These are phyloP conservation scores for Microhierax caerulescens DNA, from an alignment of 2,797 vertebrate genomes.

Conservation along the genomic window DNA sequence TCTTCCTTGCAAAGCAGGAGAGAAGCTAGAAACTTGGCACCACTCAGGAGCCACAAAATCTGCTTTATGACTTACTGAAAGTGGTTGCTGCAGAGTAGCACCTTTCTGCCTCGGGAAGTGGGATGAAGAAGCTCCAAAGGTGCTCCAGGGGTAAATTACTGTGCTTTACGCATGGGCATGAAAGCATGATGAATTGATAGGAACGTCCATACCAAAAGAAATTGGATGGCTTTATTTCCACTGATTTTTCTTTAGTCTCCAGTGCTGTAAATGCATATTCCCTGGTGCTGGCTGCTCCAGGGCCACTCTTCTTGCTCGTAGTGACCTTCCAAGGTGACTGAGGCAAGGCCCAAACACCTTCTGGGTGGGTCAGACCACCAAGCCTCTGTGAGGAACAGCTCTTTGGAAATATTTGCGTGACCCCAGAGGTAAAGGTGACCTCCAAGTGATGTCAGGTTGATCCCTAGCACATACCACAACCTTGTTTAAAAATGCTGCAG, in stretches of 20 bases:
- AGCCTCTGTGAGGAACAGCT: neutral
- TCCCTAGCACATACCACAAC: accelerated
- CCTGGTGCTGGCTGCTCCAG: neutral
- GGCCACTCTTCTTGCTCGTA: neutral
- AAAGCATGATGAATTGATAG: neutral
- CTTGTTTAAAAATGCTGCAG: neutral
- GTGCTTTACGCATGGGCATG: neutral
- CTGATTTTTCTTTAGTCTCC: neutral
- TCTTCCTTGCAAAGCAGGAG: neutral
- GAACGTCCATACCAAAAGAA: neutral
- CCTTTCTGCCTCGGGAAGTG: neutral
- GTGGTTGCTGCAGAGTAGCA: neutral
- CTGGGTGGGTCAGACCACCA: neutral
- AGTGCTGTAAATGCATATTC: neutral
- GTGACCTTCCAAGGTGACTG: neutral
- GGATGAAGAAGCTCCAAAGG: neutral
- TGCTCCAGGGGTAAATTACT: neutral
- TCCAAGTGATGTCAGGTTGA: neutral
- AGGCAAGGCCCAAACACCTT: neutral
- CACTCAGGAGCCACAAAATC: accelerated
- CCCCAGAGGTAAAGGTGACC: neutral
- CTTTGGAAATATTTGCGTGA: neutral
- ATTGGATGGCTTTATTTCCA: neutral
- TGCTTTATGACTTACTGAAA: neutral
- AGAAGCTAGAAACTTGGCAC: neutral